Evolutionary conservation across 2,113 vertebrate genomes (phyloP), one percentile per base, ranked within the genome.

Genomic region (Saguinus imperator): DNA sequence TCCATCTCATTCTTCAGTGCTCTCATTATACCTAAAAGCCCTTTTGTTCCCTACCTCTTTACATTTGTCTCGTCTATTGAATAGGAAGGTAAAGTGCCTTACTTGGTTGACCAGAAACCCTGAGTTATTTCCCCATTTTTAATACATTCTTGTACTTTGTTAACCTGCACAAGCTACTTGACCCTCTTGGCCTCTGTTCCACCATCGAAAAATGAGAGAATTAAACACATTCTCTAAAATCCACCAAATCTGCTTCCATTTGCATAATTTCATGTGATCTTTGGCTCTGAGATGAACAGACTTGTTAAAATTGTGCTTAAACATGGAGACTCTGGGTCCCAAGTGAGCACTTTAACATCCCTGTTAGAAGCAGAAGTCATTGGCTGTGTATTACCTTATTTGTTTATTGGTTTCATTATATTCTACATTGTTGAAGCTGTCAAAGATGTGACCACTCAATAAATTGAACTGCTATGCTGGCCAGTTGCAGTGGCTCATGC

Each of bases 271-370:
- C 45, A 27, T 57, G 35, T 75, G 52, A 11, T 16, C 79, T 75
- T 40, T 27, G 10, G 55, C 73, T 73, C 57, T 73, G 35, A 92
- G 72, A 80, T 84, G 11, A 87, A 45, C 18, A 45, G 40, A 43
- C n/a, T 10, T 0, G 10, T 57, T 79, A 35, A 58, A 35, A 40
- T 6, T 93, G n/a, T n/a, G 32, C 50, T 8, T 87, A 27, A 70
- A 87, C 29, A 0, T 0, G n/a, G 50, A 87, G 27, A n/a, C 5
- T 1, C 0, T 13, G 35, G n/a, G n/a, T 88, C 10, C 27, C 13
- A n/a, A 84, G 35, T 3, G 35, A 82, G 45, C 6, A 0, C 3
- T 55, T 29, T 8, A 1, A 1, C 18, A 5, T 50, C 29, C 48
- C 23, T 25, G 50, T 52, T 1, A 13, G 37, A 52, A 70, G 37